Conservation (phyloP, 2,888 invertebrate genomes). For the Abrostola triplasia region DNA sequence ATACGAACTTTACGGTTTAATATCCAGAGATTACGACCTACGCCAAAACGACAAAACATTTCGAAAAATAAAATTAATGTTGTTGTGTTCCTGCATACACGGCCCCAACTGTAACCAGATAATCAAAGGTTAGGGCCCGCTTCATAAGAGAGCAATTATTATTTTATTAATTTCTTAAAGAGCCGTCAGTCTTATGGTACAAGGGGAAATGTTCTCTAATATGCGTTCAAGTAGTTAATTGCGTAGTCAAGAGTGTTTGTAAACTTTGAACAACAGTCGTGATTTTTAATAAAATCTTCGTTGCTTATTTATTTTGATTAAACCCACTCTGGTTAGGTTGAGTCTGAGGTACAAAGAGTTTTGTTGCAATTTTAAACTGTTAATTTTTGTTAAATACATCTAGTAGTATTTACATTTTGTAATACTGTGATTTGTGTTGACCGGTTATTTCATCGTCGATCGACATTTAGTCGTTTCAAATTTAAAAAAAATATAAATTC, state of each 20-base stretch:
- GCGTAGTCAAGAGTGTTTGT: slow-evolving; percentile 34
- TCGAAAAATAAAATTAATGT: slow-evolving; percentile 1
- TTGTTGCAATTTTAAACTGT: neutral
- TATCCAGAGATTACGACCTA: too few relatives aligned
- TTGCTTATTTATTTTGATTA: slow-evolving; percentile 14
- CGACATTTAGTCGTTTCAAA: too few relatives aligned
- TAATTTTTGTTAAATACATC: too few relatives aligned
- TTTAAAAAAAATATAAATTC: too few relatives aligned
- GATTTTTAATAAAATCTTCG: slow-evolving; percentile 35
- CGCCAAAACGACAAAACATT: too few relatives aligned
- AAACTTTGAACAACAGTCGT: slow-evolving; percentile 39
- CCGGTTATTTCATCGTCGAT: too few relatives aligned
- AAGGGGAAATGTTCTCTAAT: slow-evolving; percentile 57
- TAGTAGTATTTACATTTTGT: too few relatives aligned
- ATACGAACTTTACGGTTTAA: too few relatives aligned
- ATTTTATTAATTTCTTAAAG: slow-evolving; percentile 75
- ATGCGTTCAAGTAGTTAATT: slow-evolving; percentile 63
- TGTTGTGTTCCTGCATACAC: slow-evolving; percentile 17
- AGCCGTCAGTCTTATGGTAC: slow-evolving; percentile 48
- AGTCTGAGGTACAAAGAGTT: neutral
- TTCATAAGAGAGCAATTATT: slow-evolving; percentile 69
- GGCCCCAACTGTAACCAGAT: slow-evolving; percentile 55
- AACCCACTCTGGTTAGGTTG: neutral
- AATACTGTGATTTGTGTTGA: too few relatives aligned
- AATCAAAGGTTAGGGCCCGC: slow-evolving; percentile 62